A percentile compares a stretch with the other conserved stretches of the same genome.
These are phyloP conservation scores for Leptopilina clavipes DNA, from an alignment of 1,140 invertebrate genomes.

Conservation along the genomic window DNA sequence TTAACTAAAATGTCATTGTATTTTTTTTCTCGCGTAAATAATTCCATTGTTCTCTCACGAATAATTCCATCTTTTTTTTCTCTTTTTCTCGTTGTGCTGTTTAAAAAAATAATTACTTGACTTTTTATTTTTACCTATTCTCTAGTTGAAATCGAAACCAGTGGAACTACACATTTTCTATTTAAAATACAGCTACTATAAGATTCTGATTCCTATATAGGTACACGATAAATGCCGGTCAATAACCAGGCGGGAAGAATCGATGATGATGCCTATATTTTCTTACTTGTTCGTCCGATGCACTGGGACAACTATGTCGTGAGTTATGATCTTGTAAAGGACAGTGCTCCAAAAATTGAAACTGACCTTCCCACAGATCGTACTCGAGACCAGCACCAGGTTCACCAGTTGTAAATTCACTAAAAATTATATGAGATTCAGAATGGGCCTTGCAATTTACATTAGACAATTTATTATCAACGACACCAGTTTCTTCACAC, in stretches of 20 bases:
- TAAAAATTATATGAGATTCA: slow-evolving; percentile 34
- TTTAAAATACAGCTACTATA: slow-evolving; percentile 5
- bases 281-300: slow-evolving; percentile 64
- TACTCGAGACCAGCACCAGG: slow-evolving; percentile 78
- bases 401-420: slow-evolving; percentile 51
- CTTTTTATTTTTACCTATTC: slow-evolving; percentile 13
- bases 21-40: too few relatives aligned
- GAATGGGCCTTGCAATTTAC: neutral
- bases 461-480: slow-evolving; percentile 26
- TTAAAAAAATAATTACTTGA: neutral
- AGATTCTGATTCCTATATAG: neutral
- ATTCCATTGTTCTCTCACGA: too few relatives aligned
- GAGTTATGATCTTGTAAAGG: slow-evolving; percentile 40
- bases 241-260: slow-evolving; percentile 6
- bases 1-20: too few relatives aligned
- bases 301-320: slow-evolving; percentile 44
- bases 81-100: neutral
- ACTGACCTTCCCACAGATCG: slow-evolving; percentile 91
- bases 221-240: neutral
- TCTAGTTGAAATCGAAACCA: slow-evolving; percentile 5
- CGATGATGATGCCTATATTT: neutral
- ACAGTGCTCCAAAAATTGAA: slow-evolving; percentile 82
- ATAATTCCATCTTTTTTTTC: neutral
- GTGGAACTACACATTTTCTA: slow-evolving; percentile 10
- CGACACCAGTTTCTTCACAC: slow-evolving; percentile 41